Percentiles rank a stretch among this genome's conserved stretches.
Evolutionary conservation across 2,888 invertebrate genomes (phyloP).

Genomic region (Drosophila recens): DNA sequence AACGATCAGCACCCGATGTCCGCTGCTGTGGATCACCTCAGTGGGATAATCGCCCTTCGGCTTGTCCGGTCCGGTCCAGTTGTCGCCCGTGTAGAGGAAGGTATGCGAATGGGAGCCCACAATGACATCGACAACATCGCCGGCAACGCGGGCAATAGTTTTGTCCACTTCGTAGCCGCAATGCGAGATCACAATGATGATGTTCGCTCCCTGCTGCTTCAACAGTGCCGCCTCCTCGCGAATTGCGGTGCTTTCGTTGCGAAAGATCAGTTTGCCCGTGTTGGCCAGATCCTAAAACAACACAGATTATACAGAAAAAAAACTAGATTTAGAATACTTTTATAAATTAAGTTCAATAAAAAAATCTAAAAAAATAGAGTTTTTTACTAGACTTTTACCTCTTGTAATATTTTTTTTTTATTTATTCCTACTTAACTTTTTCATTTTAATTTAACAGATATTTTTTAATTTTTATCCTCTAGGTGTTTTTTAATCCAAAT

Average conservation of each 20-base stretch:
- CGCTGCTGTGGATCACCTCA: constrained; percentile 86
- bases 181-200: constrained; percentile 94
- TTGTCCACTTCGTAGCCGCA: constrained; percentile 90
- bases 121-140: constrained; percentile 91
- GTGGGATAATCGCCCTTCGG: constrained; percentile 90
- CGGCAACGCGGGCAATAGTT: constrained; percentile 88
- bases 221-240: constrained; percentile 89
- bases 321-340: too few relatives aligned
- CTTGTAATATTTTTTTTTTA: too few relatives aligned
- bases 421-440: too few relatives aligned
- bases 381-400: neutral
- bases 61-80: constrained; percentile 87
- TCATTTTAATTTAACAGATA: too few relatives aligned
- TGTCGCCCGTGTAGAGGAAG: constrained; percentile 88
- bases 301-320: too few relatives aligned
- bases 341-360: too few relatives aligned
- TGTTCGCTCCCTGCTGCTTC: constrained; percentile 88
- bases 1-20: constrained; percentile 87
- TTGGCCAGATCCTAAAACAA: constrained; percentile 88
- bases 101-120: constrained; percentile 95
- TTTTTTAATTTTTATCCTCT: too few relatives aligned
- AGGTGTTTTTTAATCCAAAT: too few relatives aligned
- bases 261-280: constrained; percentile 89
- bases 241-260: constrained; percentile 89
- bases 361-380: too few relatives aligned